Evolutionary conservation across 2,888 invertebrate genomes (phyloP), one percentile per base, ranked within the genome.

Genomic region (Melanotus villosus): DNA sequence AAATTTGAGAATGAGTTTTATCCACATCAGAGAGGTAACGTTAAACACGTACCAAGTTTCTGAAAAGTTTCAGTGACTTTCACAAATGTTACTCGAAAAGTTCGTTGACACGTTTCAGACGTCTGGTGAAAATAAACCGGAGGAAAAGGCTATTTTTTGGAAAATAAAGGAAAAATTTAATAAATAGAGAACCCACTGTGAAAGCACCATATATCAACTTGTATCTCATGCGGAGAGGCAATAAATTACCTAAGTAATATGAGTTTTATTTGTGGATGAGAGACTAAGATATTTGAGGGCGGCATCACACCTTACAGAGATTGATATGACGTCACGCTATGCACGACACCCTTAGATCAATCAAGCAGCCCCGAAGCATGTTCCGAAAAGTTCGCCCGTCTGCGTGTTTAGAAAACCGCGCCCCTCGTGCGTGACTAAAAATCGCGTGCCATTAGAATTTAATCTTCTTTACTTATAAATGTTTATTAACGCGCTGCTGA

Each of bases 231-330:
- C 76, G 77, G 76, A 78, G 76, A 72, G 76, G 76, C 77, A 72
- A 80, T 80, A 79, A 80, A 80, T 80, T 78, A 78, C 75, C 60
- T 58, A 65, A 74, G 78, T 78, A 80, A 80, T 79, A 79, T 76
- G 77, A 77, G 79, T 77, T 79, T 80, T 79, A 79, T 78, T 79
- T 78, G 79, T 74, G 75, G 72, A 73, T 69, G 75, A 75, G 73
- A 75, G 71, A 72, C 74, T 64, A 77, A 77, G 78, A 77, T 77
- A 78, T 76, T 75, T 71, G 68, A 65, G 73, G 73, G 77, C 76
- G 76, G 74, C 67, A 76, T 77, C 76, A 71, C 77, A 77, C 77
- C 76, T 77, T 73, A 63, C 70, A 62, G 67, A 77, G 78, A 79
- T 79, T 78, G 78, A 79, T 79, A 78, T 77, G 75, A 78, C 77